Percentiles rank a stretch among this genome's conserved stretches.
These are phyloP conservation scores for Montipora capricornis DNA, from an alignment of 64 coral and sea anemone species.

Conservation along the genomic window DNA sequence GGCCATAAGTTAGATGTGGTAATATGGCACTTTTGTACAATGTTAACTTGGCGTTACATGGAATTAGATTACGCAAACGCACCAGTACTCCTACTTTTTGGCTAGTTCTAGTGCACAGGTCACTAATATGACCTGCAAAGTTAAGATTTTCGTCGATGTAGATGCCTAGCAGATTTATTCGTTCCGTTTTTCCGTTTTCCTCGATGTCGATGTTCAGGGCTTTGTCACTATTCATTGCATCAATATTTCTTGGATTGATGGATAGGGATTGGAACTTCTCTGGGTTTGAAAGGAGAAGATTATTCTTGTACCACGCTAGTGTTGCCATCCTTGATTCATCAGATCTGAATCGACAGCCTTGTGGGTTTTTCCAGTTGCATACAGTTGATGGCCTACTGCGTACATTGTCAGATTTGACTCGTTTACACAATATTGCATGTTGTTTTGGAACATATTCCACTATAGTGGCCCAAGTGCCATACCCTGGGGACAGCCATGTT, in stretches of 20 bases:
- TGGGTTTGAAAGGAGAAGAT: conserved; percentile 6
- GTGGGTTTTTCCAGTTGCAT: conserved; percentile 5
- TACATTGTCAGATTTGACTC: conserved; percentile 47
- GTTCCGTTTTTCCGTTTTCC: too few relatives aligned
- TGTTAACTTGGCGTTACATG: too few relatives aligned
- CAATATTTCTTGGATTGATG: conserved; percentile 16
- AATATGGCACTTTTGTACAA: too few relatives aligned
- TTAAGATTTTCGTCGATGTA: too few relatives aligned
- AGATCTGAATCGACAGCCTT: conserved; percentile 23
- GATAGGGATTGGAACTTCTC: conserved; percentile 19
- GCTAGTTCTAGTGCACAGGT: not conserved
- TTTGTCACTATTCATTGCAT: not conserved
- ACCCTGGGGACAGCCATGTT: not conserved
- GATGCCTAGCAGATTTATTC: too few relatives aligned
- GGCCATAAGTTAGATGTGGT: too few relatives aligned
- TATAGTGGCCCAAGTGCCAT: conserved; percentile 22
- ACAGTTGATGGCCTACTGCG: conserved; percentile 37
- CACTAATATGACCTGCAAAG: not conserved
- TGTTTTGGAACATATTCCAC: conserved; percentile 53
- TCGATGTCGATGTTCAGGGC: not conserved
- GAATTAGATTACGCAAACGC: too few relatives aligned
- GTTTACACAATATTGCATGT: conserved; percentile 30
- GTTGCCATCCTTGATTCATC: conserved; percentile 13
- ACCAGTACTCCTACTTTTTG: conserved; percentile 22
- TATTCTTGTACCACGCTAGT: conserved; percentile 21